phyloP scores from a whole-genome alignment of 1,140 invertebrate species.

The Cotesia typhae region DNA sequence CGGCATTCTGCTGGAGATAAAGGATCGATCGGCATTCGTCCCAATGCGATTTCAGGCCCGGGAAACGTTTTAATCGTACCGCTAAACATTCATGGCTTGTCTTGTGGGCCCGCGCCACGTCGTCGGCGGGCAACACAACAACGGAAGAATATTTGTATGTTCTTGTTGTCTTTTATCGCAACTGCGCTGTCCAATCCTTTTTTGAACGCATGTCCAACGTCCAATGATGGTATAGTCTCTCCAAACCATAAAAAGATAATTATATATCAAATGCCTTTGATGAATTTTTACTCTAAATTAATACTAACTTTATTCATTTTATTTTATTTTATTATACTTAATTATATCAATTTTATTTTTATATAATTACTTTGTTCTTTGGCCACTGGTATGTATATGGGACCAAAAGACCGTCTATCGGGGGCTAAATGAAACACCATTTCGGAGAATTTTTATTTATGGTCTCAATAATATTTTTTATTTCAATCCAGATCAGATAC shows the following conservation, averaged over 20 bases:
- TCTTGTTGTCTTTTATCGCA: conserved; percentile 21
- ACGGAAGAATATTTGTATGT: conserved; percentile 20
- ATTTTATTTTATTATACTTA: not conserved
- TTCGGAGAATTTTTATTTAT: no score
- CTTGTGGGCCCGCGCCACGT: conserved; percentile 13
- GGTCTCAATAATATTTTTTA: no score
- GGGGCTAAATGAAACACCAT: no score
- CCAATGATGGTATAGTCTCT: not conserved
- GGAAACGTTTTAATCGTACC: conserved; percentile 53
- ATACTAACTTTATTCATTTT: not conserved
- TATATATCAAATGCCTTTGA: conserved; percentile 14
- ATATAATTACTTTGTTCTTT: no score
- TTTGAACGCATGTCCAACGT: conserved; percentile 20
- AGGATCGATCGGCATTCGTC: conserved; percentile 54
- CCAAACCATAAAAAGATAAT: conserved; percentile 18
- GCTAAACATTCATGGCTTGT: conserved; percentile 47
- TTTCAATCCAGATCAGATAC: no score
- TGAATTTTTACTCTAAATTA: not conserved
- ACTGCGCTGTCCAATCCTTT: conserved; percentile 22
- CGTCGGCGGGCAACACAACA: conserved; percentile 11
- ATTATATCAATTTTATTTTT: no score
- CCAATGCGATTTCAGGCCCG: conserved; percentile 47
- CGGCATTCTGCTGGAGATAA: conserved; percentile 47
- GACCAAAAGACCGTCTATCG: no score
- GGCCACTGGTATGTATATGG: no score